These are phyloP conservation scores for Scaptomyza graminum DNA, from an alignment of 1,140 invertebrate genomes.

Conservation along the genomic window DNA sequence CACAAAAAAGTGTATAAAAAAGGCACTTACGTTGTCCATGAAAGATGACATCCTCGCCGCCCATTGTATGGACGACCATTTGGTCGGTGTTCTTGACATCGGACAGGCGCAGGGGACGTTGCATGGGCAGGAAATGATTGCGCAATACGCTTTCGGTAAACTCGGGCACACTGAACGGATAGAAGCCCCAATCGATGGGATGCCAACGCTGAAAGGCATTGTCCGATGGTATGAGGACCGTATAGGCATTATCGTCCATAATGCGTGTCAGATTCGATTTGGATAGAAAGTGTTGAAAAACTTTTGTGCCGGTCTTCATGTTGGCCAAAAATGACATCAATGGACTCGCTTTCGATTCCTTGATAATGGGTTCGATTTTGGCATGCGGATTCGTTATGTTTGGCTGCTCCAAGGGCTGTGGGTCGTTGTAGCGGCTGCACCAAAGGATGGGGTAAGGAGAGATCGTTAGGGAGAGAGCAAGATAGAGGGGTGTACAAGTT, in stretches of 20 bases:
- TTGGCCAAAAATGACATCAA: constrained; percentile 86
- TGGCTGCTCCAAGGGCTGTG: constrained; percentile 80
- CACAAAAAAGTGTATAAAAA: neutral
- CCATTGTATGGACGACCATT: constrained; percentile 85
- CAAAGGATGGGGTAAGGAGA: constrained; percentile 8
- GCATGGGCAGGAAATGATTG: constrained; percentile 87
- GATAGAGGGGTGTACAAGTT: constrained; percentile 4
- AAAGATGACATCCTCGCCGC: constrained; percentile 85
- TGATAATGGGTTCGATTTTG: constrained; percentile 81
- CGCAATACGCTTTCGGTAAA: constrained; percentile 87
- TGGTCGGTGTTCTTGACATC: constrained; percentile 85
- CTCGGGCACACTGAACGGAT: constrained; percentile 87
- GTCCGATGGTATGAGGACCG: constrained; percentile 87
- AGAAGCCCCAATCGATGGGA: constrained; percentile 89
- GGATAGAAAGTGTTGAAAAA: constrained; percentile 87
- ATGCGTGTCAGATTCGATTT: constrained; percentile 86
- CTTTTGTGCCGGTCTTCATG: constrained; percentile 86
- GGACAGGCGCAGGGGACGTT: constrained; percentile 85
- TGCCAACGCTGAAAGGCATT: constrained; percentile 88
- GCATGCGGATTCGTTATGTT: constrained; percentile 78
- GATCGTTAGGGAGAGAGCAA: constrained; percentile 1
- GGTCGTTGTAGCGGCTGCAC: constrained; percentile 80
- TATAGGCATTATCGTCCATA: constrained; percentile 86
- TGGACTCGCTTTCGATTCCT: constrained; percentile 85
- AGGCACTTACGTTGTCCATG: constrained; percentile 85